Evolutionary conservation across 2,888 invertebrate species (phyloP).

Genomic region (Sussaba pulchella): DNA sequence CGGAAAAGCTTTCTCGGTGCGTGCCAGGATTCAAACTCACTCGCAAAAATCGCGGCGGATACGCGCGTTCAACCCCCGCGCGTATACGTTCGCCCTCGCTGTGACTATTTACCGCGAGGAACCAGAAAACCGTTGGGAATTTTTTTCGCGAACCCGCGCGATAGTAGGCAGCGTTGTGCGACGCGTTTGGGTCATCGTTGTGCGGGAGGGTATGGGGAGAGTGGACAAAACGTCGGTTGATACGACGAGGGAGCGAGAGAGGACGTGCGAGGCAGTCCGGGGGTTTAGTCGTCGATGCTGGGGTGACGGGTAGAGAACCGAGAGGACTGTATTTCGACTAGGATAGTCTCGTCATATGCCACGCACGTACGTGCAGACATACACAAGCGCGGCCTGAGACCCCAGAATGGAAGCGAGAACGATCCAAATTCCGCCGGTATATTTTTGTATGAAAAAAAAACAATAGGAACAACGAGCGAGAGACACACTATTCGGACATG

Average conservation of each 20-base stretch:
- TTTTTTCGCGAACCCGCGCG: too few relatives aligned
- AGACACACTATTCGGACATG: too few relatives aligned
- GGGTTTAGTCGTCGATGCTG: constrained; percentile 7
- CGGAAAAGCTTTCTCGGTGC: constrained; percentile 24
- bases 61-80: too few relatives aligned
- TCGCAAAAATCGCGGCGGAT: too few relatives aligned
- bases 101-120: too few relatives aligned
- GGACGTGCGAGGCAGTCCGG: constrained; percentile 11
- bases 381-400: too few relatives aligned
- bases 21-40: not conserved
- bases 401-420: constrained; percentile 6
- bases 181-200: too few relatives aligned
- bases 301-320: not conserved
- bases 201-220: not conserved
- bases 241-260: not conserved
- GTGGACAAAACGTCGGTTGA: not conserved
- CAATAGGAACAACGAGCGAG: not conserved
- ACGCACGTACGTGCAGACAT: not conserved
- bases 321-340: constrained; percentile 19
- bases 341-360: constrained; percentile 26
- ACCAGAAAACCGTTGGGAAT: too few relatives aligned
- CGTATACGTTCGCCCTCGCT: too few relatives aligned
- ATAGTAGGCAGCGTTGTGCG: too few relatives aligned
- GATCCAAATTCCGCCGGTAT: constrained; percentile 20
- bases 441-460: constrained; percentile 6